Evolutionary conservation across 2,797 vertebrate species (phyloP), one percentile per base, ranked within the genome.

Genomic region (Meda fulgida): DNA sequence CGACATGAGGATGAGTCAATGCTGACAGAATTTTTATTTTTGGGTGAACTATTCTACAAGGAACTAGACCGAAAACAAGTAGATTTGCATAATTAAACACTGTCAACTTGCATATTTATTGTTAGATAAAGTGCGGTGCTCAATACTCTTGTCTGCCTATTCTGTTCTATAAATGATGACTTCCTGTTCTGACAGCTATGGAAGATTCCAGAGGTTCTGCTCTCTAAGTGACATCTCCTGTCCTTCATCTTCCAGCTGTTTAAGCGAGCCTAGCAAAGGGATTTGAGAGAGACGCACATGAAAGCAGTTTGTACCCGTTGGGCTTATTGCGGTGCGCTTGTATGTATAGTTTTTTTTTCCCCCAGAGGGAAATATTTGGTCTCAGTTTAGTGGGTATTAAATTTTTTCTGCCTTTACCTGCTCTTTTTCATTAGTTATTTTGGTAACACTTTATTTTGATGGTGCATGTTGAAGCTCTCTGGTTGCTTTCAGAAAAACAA

Each of bases 211-310:
- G 36, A 63, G 26, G 43, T 58, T 84, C 83, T 76, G 70, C 81
- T 81, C 51, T 76, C 14, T 55, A 77, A 80, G 81, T 83, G 86
- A 86, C 85, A 86, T 88, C 84, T 84, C 84, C 71, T 84, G 73
- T 80, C 92, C 89, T 91, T 86, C 89, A 89, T 89, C 92, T 91
- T 92, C 91, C 83, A 90, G 89, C 91, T 90, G 89, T 85, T 79
- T 73, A 60, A 80, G 77, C 16, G 69, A 85, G 43, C 40, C 40
- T 58, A 60, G 66, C 67, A 26, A 23, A 80, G 83, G 65, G 76
- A 78, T 78, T 78, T 69, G n/a, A 69, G 38, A 46, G n/a, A 51
- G 67, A 79, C 60, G 38, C 80, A 69, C 80, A 86, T 67, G 67
- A 78, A 80, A 78, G 76, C 83, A 69, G 87, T 88, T 83, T 87